Evolutionary conservation across 2,888 invertebrate species (phyloP), one percentile per base, ranked within the genome.

Genomic region (Tetragonula carbonaria): DNA sequence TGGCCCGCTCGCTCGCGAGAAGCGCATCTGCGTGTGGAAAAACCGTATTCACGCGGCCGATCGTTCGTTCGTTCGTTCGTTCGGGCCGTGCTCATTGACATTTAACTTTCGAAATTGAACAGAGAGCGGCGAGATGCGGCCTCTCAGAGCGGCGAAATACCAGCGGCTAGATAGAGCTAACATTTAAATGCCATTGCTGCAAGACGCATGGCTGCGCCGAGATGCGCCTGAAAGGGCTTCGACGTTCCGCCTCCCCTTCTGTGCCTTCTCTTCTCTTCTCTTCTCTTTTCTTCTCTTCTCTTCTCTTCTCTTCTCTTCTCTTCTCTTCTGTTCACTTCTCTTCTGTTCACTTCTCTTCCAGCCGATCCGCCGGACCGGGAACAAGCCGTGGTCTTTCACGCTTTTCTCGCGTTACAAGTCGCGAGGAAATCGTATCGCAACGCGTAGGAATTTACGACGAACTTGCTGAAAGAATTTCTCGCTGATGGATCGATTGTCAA

Each of bases 161-260:
- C 94, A 94, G 87, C 89, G 90, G 86, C 89, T 90, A 90, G 91
- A 92, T 91, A 91, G 91, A 90, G 90, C 89, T 93, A 93, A 93
- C 94, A 94, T 94, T 94, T 93, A 94, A 94, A 94, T 94, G 94
- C 93, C 94, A 94, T 90, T 91, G 88, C 86, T 91, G 89, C 75
- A 82, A 88, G 87, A 86, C 88, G 78, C 86, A 78, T 77, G 77
- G 74, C 84, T 74, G 71, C 70, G 59, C 62, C 76, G 80, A 74
- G 89, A 87, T 89, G 89, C 84, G 75, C 80, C 86, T 78, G 68
- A 76, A 85, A 84, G 74, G 73, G 76, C 70, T 80, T 72, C 14
- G 45, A 8, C 45, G 53, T 63, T 45, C 62, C 33, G 51, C 23
- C 73, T 65, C 63, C 55, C 45, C 33, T 28, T 68, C 23, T 28